These are phyloP conservation scores for Halcyon senegalensis DNA, from an alignment of 2,113 vertebrate species.

Conservation along the genomic window DNA sequence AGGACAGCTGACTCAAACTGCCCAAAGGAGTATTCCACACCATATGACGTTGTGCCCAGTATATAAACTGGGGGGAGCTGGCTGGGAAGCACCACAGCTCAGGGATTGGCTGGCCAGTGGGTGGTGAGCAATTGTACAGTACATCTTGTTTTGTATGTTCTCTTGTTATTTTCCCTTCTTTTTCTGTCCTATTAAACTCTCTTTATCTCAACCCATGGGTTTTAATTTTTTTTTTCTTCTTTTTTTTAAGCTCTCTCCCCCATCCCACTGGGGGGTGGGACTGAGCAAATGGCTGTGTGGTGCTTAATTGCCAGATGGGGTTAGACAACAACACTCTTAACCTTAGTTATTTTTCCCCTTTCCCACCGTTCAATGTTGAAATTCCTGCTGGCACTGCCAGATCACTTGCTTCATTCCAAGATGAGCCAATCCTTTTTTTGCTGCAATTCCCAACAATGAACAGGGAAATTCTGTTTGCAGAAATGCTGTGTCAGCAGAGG, in stretches of 20 bases:
- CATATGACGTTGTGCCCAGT: background rate
- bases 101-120: background rate
- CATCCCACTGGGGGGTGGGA: background rate
- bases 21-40: background rate
- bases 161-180: background rate
- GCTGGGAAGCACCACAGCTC: background rate
- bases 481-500: background rate
- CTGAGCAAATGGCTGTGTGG: background rate
- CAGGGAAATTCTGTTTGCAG: background rate
- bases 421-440: background rate
- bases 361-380: background rate
- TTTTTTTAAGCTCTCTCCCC: background rate
- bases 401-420: background rate
- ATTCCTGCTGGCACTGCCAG: background rate
- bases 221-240: background rate
- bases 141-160: background rate
- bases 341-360: background rate
- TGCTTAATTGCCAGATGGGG: background rate
- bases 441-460: background rate
- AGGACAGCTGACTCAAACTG: background rate
- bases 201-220: background rate
- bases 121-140: background rate
- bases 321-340: background rate
- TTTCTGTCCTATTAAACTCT: background rate
- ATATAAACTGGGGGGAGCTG: background rate